Evolutionary conservation across 2,113 vertebrate genomes (phyloP), one percentile per base, ranked within the genome.

Genomic region (Asarcornis scutulata): DNA sequence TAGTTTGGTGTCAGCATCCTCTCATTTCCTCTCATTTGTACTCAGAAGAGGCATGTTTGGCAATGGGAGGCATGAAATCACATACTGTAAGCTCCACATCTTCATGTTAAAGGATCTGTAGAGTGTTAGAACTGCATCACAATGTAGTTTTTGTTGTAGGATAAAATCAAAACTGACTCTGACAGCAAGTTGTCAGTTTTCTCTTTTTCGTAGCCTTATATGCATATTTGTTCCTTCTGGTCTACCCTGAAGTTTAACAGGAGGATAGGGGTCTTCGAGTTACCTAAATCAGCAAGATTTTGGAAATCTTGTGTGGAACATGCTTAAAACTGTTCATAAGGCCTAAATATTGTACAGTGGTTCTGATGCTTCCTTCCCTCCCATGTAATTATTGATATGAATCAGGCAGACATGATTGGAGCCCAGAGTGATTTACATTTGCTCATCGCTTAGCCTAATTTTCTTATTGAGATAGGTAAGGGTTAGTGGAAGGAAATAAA

Each of bases 291-390:
- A 64, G 21, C 9, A 64, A 66, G 38, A 13, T 75, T 16, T 34
- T 56, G 23, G 56, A 78, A 81, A 48, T 75, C 34, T 52, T 36
- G 23, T n/a, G 9, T 78, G 64, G 32, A 75, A 94, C 48, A 9
- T 83, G 34, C n/a, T 67, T 77, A 1, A 60, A 85, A 83, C 36
- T 38, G 17, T 46, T 86, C 26, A 42, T 53, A n/a, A 91, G 59
- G 73, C 17, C 0, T 0, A 25, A 46, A 20, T 29, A 4, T 50
- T 16, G 16, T 53, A 3, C 40, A 58, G 40, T 18, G 26, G 17
- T 76, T 73, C 67, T 52, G 32, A 25, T 74, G n/a, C 46, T 4
- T 79, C 26, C 25, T 90, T 86, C 6, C 11, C 25, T 11, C 25
- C 29, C 11, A 0, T 80, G 3, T 32, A 58, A 88, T 73, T 80